Base-by-base conservation (phyloP, 2,113 vertebrate genomes). In the Cnemophilus loriae region DNA sequence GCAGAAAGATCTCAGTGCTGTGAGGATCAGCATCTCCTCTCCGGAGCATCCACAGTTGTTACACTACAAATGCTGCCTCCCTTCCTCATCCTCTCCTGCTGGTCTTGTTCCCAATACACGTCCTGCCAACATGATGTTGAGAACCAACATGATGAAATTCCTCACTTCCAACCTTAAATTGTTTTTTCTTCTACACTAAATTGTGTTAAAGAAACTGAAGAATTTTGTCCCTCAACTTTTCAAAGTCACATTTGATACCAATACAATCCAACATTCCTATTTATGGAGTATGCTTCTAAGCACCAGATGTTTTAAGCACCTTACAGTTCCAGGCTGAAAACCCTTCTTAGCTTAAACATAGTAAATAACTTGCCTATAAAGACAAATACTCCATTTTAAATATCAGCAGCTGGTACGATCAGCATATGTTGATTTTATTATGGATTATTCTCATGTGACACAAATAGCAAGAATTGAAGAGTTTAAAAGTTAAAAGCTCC, bases 291-390 rank as follows among this genome's bases (percentile, higher is more conserved):
- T 95, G 84, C 84, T 93, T 82, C 93, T 95, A 95, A 96, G 93
- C 95, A 77, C 79, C 89, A 75, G 69, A 97, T 92, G 96, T 93
- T 97, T 98, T 97, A 98, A 97, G 97, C 90, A 97, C 97, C 96
- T 97, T 97, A 96, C 27, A 94, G 94, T 79, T 95, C 80, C 91
- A 93, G 85, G 89, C 87, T 92, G 95, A 97, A 98, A 98, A 89
- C 70, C 74, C 95, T 97, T 88, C 94, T 97, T 97, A 97, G 85
- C 95, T 96, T 95, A 97, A 97, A 95, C 87, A 78, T 94, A 96
- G 89, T 96, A 97, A 95, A 97, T 97, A 97, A 98, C 93, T 97
- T 96, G 95, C 75, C 76, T 85, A 41, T 93, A 68, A 96, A 95
- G 70, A 96, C 49, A 92, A 97, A 97, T 86, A 91, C 78, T 95